Evolutionary conservation across 1,140 invertebrate genomes (phyloP).

Genomic region (Caenorhabditis latens): DNA sequence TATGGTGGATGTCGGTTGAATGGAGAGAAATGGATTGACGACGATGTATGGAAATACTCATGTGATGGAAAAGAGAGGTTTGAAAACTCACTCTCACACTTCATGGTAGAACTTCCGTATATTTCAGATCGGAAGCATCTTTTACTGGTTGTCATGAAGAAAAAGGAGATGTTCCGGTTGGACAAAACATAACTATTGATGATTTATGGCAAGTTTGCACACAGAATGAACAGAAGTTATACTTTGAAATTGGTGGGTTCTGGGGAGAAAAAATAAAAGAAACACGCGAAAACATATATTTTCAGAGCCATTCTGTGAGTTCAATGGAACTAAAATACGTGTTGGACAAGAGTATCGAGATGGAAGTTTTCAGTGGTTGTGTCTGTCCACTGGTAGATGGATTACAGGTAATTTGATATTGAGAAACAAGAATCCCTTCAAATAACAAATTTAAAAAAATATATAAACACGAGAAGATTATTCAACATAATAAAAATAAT

Average conservation of each 20-base stretch:
- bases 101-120: neutral
- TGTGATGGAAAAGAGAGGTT: conserved; percentile 64
- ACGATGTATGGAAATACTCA: conserved; percentile 71
- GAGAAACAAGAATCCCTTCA: conserved; percentile 29
- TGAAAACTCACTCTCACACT: neutral
- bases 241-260: conserved; percentile 72
- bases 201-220: conserved; percentile 74
- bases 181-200: conserved; percentile 71
- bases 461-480: neutral
- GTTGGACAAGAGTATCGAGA: conserved; percentile 74
- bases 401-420: conserved; percentile 69
- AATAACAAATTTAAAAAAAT: neutral
- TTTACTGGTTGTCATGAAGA: conserved; percentile 69
- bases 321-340: conserved; percentile 69
- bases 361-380: conserved; percentile 76
- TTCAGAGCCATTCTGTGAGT: conserved; percentile 71
- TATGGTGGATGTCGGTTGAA: conserved; percentile 70
- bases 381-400: conserved; percentile 76
- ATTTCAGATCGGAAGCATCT: conserved; percentile 64
- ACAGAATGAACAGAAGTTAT: conserved; percentile 66
- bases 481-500: too few relatives aligned
- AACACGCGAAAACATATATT: neutral
- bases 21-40: conserved; percentile 74
- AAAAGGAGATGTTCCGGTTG: conserved; percentile 63
- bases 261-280: neutral